phyloP scores from a whole-genome alignment of 1,140 invertebrate species.

The Caerostris darwini region DNA sequence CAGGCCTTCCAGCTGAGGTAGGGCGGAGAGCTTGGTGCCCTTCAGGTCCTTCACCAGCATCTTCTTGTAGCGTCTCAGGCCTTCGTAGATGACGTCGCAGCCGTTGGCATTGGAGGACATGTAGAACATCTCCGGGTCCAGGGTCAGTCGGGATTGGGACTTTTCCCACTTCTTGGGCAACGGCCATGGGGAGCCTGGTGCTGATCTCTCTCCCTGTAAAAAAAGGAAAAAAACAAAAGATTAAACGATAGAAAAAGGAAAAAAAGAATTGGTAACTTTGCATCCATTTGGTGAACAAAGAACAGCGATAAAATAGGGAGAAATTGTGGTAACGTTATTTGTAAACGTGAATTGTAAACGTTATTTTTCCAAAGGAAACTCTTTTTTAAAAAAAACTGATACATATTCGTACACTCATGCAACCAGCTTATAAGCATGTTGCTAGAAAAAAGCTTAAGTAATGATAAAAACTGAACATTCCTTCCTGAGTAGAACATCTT shows the following conservation, averaged over 20 bases:
- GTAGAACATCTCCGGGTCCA: conserved; percentile 79
- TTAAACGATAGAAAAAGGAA: not conserved
- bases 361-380: no score
- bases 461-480: no score
- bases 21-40: conserved; percentile 78
- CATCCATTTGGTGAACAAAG: no score
- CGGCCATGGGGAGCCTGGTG: conserved; percentile 80
- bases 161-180: conserved; percentile 79
- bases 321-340: no score
- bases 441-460: no score
- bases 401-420: no score
- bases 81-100: conserved; percentile 85
- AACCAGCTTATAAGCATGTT: no score
- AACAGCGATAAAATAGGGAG: no score
- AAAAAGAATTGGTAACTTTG: not conserved
- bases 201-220: conserved; percentile 69
- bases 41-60: conserved; percentile 74
- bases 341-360: no score
- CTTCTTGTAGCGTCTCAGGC: conserved; percentile 80
- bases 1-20: conserved; percentile 39
- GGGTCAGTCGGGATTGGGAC: conserved; percentile 66
- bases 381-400: no score
- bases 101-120: conserved; percentile 77
- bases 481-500: no score
- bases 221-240: not conserved